Percentiles rank a stretch among this genome's conserved stretches.
Conservation (phyloP, 1,140 invertebrate species). For the Grapholita molesta region DNA sequence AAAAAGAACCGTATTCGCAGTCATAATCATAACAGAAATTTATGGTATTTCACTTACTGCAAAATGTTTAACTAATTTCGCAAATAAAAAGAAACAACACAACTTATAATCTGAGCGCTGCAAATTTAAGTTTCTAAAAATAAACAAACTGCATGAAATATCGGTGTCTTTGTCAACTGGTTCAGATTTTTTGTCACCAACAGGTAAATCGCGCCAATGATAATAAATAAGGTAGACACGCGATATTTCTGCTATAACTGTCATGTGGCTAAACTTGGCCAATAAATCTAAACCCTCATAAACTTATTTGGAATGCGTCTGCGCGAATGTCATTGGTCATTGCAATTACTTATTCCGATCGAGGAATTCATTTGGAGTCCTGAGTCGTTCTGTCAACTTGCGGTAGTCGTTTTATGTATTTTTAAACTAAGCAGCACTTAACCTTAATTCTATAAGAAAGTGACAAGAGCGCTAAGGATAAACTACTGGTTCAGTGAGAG, state of each 20-base stretch:
- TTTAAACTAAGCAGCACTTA: neutral
- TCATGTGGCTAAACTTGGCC: neutral
- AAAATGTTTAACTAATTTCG: too few relatives aligned
- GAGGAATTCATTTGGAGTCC: neutral
- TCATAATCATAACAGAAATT: too few relatives aligned
- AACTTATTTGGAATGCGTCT: neutral
- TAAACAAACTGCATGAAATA: neutral
- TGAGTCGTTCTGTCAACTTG: neutral
- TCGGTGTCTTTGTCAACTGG: neutral
- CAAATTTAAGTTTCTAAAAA: neutral
- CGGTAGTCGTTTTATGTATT: neutral
- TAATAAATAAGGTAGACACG: neutral
- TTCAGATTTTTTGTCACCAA: neutral
- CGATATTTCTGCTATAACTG: neutral
- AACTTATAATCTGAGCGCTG: neutral
- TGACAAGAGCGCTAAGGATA: too few relatives aligned
- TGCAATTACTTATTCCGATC: neutral
- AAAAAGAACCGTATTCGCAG: too few relatives aligned
- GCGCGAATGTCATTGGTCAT: neutral
- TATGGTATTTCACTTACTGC: too few relatives aligned
- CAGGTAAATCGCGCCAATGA: neutral
- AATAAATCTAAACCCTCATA: neutral
- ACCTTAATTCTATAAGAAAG: neutral
- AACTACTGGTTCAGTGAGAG: too few relatives aligned
- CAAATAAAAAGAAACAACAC: neutral